phyloP scores from a whole-genome alignment of 2,888 invertebrate genomes.

The Rhagonycha lutea region DNA sequence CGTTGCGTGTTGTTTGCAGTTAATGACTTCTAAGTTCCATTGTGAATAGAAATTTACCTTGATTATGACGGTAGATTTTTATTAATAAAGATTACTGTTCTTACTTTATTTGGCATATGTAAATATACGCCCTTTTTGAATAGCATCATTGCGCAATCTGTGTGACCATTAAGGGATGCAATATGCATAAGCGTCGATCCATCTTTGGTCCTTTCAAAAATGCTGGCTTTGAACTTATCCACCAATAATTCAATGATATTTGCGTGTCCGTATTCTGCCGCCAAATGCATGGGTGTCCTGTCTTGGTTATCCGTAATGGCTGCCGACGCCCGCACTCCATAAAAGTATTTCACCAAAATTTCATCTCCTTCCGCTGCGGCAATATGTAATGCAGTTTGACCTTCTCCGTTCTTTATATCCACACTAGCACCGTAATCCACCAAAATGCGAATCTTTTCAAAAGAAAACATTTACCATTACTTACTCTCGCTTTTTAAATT shows the following conservation, averaged over 20 bases:
- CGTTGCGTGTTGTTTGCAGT: not conserved
- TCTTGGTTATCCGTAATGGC: constrained; percentile 95
- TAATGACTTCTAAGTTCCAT: not conserved
- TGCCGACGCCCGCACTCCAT: constrained; percentile 92
- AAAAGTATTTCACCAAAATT: constrained; percentile 91
- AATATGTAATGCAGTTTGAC: constrained; percentile 93
- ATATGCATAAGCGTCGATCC: constrained; percentile 99
- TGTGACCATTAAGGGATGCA: constrained; percentile 95
- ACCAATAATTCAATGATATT: constrained; percentile 92
- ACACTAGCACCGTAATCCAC: constrained; percentile 92
- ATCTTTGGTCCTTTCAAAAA: constrained; percentile 95
- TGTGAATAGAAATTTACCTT: not conserved
- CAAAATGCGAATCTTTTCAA: constrained; percentile 70
- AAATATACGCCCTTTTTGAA: constrained; percentile 98
- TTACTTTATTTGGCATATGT: constrained; percentile 97
- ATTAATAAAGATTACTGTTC: not conserved
- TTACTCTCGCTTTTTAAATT: not conserved
- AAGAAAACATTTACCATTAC: not conserved
- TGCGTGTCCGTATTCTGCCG: constrained; percentile 97
- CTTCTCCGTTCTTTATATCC: constrained; percentile 91
- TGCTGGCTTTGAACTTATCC: constrained; percentile 97
- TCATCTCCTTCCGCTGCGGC: constrained; percentile 97
- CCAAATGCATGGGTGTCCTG: constrained; percentile 95
- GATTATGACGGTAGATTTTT: not conserved
- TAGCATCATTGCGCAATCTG: constrained; percentile 97